Conservation (phyloP, 1,140 invertebrate genomes). For the Lepidurus couesii region DNA sequence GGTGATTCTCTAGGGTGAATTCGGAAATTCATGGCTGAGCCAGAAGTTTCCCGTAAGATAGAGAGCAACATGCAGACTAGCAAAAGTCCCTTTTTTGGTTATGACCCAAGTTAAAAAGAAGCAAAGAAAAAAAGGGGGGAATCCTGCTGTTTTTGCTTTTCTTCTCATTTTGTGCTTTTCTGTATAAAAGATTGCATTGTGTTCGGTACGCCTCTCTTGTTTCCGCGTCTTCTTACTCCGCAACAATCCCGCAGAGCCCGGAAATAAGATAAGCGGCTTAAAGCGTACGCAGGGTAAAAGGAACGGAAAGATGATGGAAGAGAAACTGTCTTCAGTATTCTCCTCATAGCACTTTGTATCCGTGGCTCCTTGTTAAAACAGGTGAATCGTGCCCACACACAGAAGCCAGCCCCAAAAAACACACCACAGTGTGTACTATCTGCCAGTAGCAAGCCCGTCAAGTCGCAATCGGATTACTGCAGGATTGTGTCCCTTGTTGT, state of each 20-base stretch:
- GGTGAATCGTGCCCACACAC: not conserved
- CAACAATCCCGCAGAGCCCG: not conserved
- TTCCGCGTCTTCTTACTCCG: not conserved
- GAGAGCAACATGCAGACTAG: not conserved
- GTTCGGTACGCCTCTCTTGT: not conserved
- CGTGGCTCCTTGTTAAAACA: constrained; percentile 17
- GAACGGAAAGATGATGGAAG: not conserved
- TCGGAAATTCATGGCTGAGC: not conserved
- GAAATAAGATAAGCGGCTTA: constrained; percentile 25
- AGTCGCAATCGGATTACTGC: too few relatives aligned
- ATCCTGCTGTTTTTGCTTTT: not conserved
- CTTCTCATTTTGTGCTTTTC: not conserved
- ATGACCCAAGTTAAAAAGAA: not conserved
- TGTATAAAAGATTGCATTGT: too few relatives aligned
- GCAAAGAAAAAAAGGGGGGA: not conserved
- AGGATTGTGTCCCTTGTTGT: too few relatives aligned
- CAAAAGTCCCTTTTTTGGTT: not conserved
- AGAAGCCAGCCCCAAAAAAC: not conserved
- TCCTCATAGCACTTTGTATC: not conserved
- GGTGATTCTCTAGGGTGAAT: constrained; percentile 12
- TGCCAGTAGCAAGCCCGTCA: too few relatives aligned
- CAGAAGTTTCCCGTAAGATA: not conserved
- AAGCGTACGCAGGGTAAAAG: constrained; percentile 19
- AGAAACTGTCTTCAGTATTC: not conserved
- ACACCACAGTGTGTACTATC: not conserved